Conservation (phyloP, 2,797 vertebrate species). For the Xyrichtys novacula region DNA sequence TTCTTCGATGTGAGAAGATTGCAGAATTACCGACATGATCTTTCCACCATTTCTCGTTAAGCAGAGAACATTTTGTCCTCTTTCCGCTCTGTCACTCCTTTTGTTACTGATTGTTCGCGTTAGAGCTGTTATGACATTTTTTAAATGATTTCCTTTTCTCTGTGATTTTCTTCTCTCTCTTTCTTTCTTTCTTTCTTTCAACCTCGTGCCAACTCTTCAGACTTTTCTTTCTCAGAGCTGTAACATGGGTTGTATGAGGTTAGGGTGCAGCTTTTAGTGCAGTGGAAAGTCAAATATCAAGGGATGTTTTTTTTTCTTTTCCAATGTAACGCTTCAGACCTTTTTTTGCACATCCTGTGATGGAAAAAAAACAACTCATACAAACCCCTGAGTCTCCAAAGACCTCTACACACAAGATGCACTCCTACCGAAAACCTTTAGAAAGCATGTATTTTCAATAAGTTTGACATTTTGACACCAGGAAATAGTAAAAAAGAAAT, state of each 20-base stretch:
- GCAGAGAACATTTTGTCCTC: too few relatives aligned
- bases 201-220: neutral
- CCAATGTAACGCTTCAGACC: neutral
- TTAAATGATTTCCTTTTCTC: neutral
- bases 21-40: too few relatives aligned
- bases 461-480: neutral
- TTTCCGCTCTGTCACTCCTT: neutral
- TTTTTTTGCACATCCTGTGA: neutral
- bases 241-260: neutral
- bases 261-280: neutral
- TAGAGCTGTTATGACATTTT: neutral
- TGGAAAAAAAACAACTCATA: neutral
- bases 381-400: neutral
- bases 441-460: constrained; percentile 3
- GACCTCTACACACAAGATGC: neutral
- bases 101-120: neutral
- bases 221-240: neutral
- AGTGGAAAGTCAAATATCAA: neutral
- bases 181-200: neutral
- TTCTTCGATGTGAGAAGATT: too few relatives aligned
- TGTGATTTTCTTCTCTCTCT: neutral
- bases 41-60: too few relatives aligned
- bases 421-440: neutral
- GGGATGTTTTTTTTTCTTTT: neutral
- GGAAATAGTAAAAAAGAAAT: neutral